phyloP scores from a whole-genome alignment of 2,113 vertebrate species.

The Phyllopteryx taeniolatus region DNA sequence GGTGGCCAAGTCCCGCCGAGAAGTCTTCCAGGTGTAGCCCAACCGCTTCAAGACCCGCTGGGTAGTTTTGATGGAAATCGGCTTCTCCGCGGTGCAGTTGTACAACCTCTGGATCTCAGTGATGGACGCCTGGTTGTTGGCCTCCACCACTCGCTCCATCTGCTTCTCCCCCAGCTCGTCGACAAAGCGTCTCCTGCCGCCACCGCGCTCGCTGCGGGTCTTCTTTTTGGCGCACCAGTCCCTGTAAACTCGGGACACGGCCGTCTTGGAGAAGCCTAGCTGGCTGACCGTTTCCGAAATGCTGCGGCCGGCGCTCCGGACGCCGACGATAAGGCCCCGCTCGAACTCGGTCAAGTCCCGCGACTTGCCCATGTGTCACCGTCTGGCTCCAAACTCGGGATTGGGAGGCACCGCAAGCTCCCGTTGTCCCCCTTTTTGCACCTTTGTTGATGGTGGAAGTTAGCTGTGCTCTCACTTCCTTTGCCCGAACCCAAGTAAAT shows the following conservation, averaged over 20 bases:
- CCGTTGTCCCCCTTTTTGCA: too few relatives aligned
- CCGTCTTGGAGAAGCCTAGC: constrained; percentile 32
- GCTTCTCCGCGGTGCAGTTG: constrained; percentile 28
- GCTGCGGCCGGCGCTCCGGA: constrained; percentile 24
- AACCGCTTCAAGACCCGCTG: constrained; percentile 36
- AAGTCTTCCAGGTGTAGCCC: constrained; percentile 25
- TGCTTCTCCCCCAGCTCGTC: constrained; percentile 26
- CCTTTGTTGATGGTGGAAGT: neutral
- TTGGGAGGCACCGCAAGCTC: too few relatives aligned
- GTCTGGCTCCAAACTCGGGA: neutral
- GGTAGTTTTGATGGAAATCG: constrained; percentile 35
- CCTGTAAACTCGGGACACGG: constrained; percentile 34
- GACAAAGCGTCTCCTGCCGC: constrained; percentile 35
- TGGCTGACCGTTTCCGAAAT: constrained; percentile 23
- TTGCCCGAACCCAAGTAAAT: neutral
- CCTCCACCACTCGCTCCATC: constrained; percentile 36
- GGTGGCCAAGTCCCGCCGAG: neutral
- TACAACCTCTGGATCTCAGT: constrained; percentile 37
- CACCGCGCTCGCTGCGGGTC: constrained; percentile 29
- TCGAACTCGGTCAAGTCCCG: constrained; percentile 39
- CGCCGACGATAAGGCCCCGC: constrained; percentile 39
- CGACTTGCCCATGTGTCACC: constrained; percentile 32
- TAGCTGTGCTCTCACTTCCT: neutral
- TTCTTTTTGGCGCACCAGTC: constrained; percentile 34
- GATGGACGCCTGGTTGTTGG: constrained; percentile 18